Percentiles rank a stretch among this genome's conserved stretches.
These are phyloP conservation scores for Pseudomugil gertrudae DNA, from an alignment of 2,797 vertebrate species.

Conservation along the genomic window DNA sequence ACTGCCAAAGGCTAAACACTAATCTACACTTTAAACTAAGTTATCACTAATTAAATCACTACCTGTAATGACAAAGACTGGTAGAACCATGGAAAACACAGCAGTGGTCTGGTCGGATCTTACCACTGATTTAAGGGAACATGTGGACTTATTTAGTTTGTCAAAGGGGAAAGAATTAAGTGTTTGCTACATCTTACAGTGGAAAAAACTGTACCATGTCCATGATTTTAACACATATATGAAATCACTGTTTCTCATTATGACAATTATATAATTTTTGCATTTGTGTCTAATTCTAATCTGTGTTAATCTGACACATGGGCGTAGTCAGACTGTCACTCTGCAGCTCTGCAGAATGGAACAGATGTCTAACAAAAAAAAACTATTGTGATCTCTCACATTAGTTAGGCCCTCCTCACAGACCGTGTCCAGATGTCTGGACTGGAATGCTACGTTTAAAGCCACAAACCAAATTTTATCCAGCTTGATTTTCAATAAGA, in stretches of 20 bases:
- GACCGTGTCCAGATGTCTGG: constrained; percentile 46
- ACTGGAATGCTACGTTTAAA: neutral
- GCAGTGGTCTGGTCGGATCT: constrained; percentile 23
- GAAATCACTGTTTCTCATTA: constrained; percentile 17
- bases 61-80: constrained; percentile 14
- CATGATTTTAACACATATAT: constrained; percentile 6
- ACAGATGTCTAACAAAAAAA: constrained; percentile 49
- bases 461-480: constrained; percentile 32
- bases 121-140: constrained; percentile 32
- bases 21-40: constrained; percentile 18
- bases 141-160: constrained; percentile 39
- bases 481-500: constrained; percentile 14
- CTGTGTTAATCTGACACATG: constrained; percentile 40
- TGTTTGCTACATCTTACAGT: constrained; percentile 16
- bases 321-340: constrained; percentile 41
- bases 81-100: neutral
- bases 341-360: constrained; percentile 37
- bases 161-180: constrained; percentile 14
- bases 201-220: constrained; percentile 33
- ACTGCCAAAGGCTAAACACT: constrained; percentile 15
- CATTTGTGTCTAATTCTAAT: constrained; percentile 32
- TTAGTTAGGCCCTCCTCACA: constrained; percentile 44
- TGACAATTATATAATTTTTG: constrained; percentile 34
- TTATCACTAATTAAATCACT: constrained; percentile 18
- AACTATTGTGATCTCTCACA: constrained; percentile 37